Conservation (phyloP, 53 echinoderm and acorn worm species). For the Temnopleurus reevesii region DNA sequence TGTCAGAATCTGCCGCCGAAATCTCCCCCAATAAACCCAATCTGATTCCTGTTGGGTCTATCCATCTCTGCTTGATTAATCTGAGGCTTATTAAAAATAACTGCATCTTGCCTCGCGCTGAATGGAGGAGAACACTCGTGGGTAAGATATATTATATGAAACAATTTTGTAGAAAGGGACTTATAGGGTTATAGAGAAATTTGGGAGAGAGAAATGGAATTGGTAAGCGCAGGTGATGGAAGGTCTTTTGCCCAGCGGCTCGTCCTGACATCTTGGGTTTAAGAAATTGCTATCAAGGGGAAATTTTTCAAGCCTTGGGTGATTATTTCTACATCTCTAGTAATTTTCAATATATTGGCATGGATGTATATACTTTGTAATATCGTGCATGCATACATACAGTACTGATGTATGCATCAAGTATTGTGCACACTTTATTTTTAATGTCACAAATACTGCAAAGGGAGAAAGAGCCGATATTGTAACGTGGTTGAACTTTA, state of each 20-base stretch:
- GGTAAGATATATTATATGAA: background rate
- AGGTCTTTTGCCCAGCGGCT: background rate
- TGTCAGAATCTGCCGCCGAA: conserved; percentile 11
- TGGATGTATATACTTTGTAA: no score
- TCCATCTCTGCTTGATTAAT: background rate
- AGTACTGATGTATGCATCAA: no score
- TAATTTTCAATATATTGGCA: no score
- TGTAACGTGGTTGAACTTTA: no score
- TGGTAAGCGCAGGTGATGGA: conserved; percentile 23
- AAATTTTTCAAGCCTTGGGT: background rate
- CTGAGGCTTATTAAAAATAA: background rate
- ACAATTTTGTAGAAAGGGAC: conserved; percentile 1
- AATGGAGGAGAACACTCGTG: conserved; percentile 2
- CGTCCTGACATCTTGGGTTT: background rate
- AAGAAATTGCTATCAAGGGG: background rate
- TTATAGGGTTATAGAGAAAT: background rate
- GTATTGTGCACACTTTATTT: no score
- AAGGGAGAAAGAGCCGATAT: no score
- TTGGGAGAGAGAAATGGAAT: background rate
- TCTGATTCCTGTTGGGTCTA: background rate
- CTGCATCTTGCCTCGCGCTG: background rate
- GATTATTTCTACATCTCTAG: no score
- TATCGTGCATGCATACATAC: no score
- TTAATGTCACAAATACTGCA: no score
- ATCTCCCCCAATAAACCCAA: background rate